phyloP scores from a whole-genome alignment of 2,888 invertebrate genomes.

The Boloria selene region DNA sequence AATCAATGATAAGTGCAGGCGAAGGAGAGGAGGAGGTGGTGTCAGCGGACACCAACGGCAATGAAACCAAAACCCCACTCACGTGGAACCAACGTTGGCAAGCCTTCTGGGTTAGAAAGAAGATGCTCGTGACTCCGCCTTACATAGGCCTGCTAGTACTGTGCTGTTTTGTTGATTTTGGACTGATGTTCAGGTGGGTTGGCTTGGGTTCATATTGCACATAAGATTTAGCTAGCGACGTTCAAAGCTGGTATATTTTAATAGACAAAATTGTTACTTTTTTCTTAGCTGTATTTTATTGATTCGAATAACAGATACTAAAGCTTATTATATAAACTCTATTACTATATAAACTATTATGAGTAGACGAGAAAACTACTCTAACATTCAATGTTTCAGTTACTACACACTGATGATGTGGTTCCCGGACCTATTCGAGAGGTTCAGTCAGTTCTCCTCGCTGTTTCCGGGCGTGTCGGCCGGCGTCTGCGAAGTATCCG shows the following conservation, averaged over 20 bases:
- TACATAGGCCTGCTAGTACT: constrained; percentile 78
- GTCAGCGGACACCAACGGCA: constrained; percentile 72
- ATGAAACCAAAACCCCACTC: constrained; percentile 69
- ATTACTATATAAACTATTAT: no score
- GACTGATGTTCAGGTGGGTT: constrained; percentile 82
- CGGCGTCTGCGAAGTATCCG: constrained; percentile 82
- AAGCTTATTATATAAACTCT: no score
- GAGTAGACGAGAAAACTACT: neutral
- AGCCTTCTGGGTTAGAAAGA: constrained; percentile 74
- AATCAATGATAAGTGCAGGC: constrained; percentile 72
- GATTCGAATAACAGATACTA: no score
- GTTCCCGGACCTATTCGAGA: constrained; percentile 87
- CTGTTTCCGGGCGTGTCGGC: constrained; percentile 67
- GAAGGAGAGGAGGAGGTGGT: constrained; percentile 73
- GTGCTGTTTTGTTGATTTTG: constrained; percentile 83
- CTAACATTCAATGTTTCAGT: constrained; percentile 53
- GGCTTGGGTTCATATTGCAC: no score
- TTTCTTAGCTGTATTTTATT: no score
- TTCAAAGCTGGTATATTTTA: no score
- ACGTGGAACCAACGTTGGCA: constrained; percentile 73
- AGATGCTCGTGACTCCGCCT: constrained; percentile 77
- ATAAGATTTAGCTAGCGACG: no score
- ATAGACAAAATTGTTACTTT: no score
- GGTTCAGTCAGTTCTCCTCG: constrained; percentile 80
- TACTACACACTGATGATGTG: constrained; percentile 86